A percentile compares a stretch with the other conserved stretches of the same genome.
Conservation (phyloP, 1,140 invertebrate species). For the Formica exsecta region DNA sequence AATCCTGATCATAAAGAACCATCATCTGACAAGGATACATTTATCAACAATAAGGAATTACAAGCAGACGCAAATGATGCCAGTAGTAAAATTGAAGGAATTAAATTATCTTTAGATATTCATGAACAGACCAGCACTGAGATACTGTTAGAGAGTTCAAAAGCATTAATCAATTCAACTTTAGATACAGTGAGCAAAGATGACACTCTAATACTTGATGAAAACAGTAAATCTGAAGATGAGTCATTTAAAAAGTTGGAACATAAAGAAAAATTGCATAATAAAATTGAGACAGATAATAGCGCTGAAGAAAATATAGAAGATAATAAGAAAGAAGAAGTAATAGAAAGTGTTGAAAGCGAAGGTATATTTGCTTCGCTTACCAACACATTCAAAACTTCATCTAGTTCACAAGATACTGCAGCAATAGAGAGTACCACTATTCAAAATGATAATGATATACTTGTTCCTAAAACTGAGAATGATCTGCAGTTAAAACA, state of each 20-base stretch:
- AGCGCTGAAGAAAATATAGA: background rate
- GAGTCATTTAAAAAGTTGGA: background rate
- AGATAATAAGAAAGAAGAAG: conserved; percentile 14
- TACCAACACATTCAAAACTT: conserved; percentile 36
- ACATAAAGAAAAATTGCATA: background rate
- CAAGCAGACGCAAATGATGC: background rate
- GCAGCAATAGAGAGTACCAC: background rate
- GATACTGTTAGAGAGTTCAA: background rate
- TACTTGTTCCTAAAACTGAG: background rate
- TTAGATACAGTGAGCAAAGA: background rate
- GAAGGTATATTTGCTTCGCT: conserved; percentile 42
- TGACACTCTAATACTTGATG: background rate
- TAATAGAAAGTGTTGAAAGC: background rate
- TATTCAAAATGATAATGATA: background rate
- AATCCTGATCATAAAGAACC: conserved; percentile 21
- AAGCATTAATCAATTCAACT: conserved; percentile 15
- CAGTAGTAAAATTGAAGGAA: conserved; percentile 6
- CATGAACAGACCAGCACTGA: background rate
- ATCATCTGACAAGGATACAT: conserved; percentile 1
- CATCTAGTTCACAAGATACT: background rate
- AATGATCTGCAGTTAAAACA: background rate
- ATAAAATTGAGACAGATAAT: background rate
- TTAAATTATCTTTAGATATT: background rate
- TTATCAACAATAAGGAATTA: background rate
- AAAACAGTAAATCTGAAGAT: background rate